Evolutionary conservation across 2,113 vertebrate species (phyloP).

Genomic region (Struthidea cinerea): DNA sequence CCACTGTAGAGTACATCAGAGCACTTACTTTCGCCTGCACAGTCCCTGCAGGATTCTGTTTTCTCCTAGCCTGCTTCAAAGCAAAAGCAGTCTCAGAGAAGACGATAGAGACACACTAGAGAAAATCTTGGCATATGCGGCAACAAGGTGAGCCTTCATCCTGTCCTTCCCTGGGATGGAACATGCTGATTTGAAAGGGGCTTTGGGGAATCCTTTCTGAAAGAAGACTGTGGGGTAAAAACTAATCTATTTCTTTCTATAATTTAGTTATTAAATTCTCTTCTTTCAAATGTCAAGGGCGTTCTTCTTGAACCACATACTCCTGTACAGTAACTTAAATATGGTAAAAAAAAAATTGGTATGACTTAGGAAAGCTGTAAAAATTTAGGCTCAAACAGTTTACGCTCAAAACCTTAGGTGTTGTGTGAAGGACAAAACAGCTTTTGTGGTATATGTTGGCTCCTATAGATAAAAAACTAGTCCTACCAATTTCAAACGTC

Average conservation of each 20-base stretch:
- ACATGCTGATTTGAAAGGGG: background rate
- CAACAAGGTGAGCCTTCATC: background rate
- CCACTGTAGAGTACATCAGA: background rate
- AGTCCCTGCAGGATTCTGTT: background rate
- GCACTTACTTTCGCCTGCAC: background rate
- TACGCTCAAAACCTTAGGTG: background rate
- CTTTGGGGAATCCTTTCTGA: background rate
- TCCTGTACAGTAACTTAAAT: background rate
- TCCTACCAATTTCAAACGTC: background rate
- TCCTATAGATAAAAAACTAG: background rate
- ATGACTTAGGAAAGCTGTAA: background rate
- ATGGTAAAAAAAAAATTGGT: background rate
- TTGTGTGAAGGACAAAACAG: background rate
- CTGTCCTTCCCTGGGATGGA: background rate
- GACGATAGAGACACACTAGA: background rate
- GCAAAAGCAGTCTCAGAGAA: background rate
- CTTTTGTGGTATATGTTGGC: background rate
- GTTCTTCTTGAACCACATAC: background rate
- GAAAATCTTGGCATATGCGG: background rate
- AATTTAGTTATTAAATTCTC: background rate
- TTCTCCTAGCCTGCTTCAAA: background rate
- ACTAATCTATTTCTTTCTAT: background rate
- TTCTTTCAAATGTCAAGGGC: background rate
- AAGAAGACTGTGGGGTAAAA: background rate
- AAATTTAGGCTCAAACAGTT: background rate